Base-by-base conservation (phyloP, 1,140 invertebrate species). In the Yoshiicerus persimilis region DNA sequence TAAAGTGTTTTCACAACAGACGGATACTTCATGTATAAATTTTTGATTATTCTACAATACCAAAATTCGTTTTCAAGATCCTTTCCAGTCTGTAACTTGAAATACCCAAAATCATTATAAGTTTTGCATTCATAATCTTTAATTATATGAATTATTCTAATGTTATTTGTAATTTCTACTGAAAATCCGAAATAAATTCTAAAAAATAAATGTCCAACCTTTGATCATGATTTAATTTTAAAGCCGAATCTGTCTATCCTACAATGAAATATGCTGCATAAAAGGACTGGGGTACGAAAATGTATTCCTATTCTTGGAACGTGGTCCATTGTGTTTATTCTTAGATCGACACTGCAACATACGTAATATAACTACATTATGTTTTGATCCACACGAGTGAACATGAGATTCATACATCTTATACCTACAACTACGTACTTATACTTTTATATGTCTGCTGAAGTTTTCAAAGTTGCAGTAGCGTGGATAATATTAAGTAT, bases 381-480 rank as follows among this genome's bases (percentile, higher is more conserved):
- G 30, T 70, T 80, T 80, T 80, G 30, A 80, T 80, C 30, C 75
- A 80, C 75, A 80, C 75, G 75, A 80, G 75, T 80, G 75, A n/a
- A 34, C 75, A 80, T 23, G 75, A 34, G 32, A 80, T 56, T 56
- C n/a, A 56, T 56, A 56, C 47, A 56, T n/a, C 20, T 5, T 5
- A 56, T n/a, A 56, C n/a, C n/a, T n/a, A n/a, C n/a, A 56, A 56
- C 47, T 56, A 56, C 47, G 47, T 56, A 56, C 64, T 80, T 80
- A n/a, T 23, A 66, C 62, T 80, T 80, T 80, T 80, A 20, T 20
- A 23, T 80, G 75, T 80, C 70, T 80, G 34, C 75, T 34, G 2
- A 80, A 38, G 30, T 80, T 80, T 80, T 80, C 20, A 70, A 27
- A 70, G 64, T 25, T 80, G 16, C 75, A 23, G 75, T 9, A 36